These are phyloP conservation scores for Protaetia brevitarsis DNA, from an alignment of 1,140 invertebrate genomes.

Conservation along the genomic window DNA sequence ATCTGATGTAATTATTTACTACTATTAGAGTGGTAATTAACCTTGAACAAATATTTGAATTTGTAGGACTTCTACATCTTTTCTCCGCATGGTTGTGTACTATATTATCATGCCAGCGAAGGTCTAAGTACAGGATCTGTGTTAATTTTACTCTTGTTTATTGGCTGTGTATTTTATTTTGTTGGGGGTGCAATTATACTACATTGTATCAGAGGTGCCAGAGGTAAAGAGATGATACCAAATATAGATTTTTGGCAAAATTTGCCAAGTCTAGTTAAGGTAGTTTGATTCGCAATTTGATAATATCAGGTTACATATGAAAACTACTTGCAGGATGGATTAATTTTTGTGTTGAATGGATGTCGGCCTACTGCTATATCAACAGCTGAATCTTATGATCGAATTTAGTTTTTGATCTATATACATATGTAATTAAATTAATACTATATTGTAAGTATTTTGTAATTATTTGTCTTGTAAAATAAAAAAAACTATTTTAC, in stretches of 20 bases:
- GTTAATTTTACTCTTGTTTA: slow-evolving; percentile 40
- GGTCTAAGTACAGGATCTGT: slow-evolving; percentile 40
- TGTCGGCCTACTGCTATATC: slow-evolving; percentile 17
- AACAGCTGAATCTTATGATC: slow-evolving; percentile 12
- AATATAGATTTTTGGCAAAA: slow-evolving; percentile 57
- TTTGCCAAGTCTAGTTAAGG: slow-evolving; percentile 55
- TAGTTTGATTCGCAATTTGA: too few species aligned
- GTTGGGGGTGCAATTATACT: slow-evolving; percentile 52
- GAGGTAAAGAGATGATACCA: slow-evolving; percentile 56
- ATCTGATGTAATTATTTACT: too few species aligned
- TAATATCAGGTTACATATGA: too few species aligned
- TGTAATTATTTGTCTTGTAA: neutral
- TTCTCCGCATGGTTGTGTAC: slow-evolving; percentile 26
- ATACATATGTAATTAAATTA: neutral
- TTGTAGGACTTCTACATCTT: slow-evolving; percentile 21
- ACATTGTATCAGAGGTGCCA: slow-evolving; percentile 57
- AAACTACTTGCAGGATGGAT: slow-evolving; percentile 21
- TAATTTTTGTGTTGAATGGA: slow-evolving; percentile 18
- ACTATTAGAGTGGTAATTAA: too few species aligned
- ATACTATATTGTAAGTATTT: slow-evolving; percentile 6
- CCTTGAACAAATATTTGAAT: too few species aligned
- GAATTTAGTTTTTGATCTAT: slow-evolving; percentile 18
- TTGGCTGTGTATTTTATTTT: slow-evolving; percentile 36
- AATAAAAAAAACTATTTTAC: neutral
- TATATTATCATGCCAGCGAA: neutral